Evolutionary conservation across 2,113 vertebrate genomes (phyloP), one percentile per base, ranked within the genome.

Genomic region (Macaca nemestrina): DNA sequence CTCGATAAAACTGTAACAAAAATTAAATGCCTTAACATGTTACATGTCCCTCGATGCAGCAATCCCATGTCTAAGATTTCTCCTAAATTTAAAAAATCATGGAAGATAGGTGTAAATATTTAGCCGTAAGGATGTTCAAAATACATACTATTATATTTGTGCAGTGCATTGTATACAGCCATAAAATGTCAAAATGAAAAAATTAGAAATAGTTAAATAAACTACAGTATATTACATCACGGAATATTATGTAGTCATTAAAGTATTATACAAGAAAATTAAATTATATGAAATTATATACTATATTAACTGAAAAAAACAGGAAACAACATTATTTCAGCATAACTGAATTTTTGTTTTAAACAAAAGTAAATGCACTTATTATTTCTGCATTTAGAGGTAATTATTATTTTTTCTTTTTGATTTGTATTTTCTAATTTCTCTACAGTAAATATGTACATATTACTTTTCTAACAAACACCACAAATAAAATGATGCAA

Each of bases 401-500:
- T 59, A 75, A 94, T 80, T 50, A 70, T 68, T 84, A 61, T 78
- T 89, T 94, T 95, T 87, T 50, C 52, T 78, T 94, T 85, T 43
- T 81, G 72, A 73, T 38, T 88, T 81, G n/a, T 78, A 90, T 43
- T 92, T 92, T 84, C 59, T 86, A 89, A 50, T 57, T 95, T 95
- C 70, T 35, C 45, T 50, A 76, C 13, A 95, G 50, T 86, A 85
- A 93, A 68, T 4, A 20, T 18, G 1, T 32, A 48, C 8, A 78
- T 20, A 83, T 43, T 61, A 57, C 43, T 96, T 94, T 88, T 75
- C 13, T 83, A 90, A 94, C 48, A 93, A 93, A 61, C 25, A 72
- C 59, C 76, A 94, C 3, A 59, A 93, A 73, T 61, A 76, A 40
- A 89, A 64, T 20, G 17, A 83, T 78, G 30, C 93, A 93, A 87